Evolutionary conservation across 1,140 invertebrate genomes (phyloP).

Genomic region (Dendrolimus punctatus): DNA sequence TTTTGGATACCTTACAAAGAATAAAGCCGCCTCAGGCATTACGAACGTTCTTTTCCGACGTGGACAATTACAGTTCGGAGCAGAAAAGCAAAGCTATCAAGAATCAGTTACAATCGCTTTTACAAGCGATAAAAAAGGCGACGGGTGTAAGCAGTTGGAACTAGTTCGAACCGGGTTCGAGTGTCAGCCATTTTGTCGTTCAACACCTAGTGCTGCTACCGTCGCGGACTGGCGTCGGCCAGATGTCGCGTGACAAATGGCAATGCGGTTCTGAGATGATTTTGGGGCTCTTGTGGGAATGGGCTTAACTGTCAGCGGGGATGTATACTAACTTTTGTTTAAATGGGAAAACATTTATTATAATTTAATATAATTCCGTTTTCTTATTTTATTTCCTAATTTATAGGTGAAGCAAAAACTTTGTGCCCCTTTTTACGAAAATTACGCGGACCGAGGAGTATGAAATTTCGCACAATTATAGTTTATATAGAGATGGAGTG

Average conservation of each 20-base stretch:
- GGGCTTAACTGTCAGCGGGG: conserved; percentile 1
- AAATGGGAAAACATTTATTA: too few relatives aligned
- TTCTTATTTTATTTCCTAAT: too few relatives aligned
- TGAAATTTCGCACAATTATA: too few relatives aligned
- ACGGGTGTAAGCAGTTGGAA: conserved; percentile 17
- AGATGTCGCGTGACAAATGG: conserved; percentile 51
- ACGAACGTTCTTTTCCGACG: conserved; percentile 1
- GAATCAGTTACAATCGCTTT: conserved; percentile 12
- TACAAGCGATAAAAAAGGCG: conserved; percentile 13
- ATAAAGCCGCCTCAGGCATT: background rate
- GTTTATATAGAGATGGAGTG: too few relatives aligned
- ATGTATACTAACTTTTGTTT: too few relatives aligned
- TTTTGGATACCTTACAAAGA: too few relatives aligned
- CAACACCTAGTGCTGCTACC: conserved; percentile 16
- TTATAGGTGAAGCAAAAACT: too few relatives aligned
- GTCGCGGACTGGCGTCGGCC: conserved; percentile 17
- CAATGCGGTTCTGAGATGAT: conserved; percentile 38
- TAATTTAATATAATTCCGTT: too few relatives aligned
- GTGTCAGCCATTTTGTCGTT: conserved; percentile 17
- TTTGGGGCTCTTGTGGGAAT: conserved; percentile 23
- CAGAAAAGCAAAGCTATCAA: conserved; percentile 1
- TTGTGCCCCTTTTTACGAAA: too few relatives aligned
- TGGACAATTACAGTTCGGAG: too few relatives aligned
- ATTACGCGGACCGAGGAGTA: too few relatives aligned
- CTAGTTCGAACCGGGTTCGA: conserved; percentile 25